phyloP scores from a whole-genome alignment of 2,797 vertebrate genomes.

The Argentina silus region DNA sequence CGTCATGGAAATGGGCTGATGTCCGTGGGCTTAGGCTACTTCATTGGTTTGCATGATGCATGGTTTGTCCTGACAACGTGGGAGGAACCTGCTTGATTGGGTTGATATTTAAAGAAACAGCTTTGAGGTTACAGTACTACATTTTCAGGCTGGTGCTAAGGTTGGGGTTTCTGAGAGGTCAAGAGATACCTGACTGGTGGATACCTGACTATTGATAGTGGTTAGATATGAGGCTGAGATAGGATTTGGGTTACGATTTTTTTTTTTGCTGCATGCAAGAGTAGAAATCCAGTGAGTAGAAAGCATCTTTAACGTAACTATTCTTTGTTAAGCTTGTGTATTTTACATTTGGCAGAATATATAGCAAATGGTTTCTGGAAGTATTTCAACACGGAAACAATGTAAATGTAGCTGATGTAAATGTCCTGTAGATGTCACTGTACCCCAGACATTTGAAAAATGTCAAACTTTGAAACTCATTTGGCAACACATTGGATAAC shows the following conservation, averaged over 20 bases:
- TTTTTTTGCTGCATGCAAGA: background rate
- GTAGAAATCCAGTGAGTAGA: background rate
- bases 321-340: background rate
- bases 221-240: background rate
- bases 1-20: constrained; percentile 30
- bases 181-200: background rate
- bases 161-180: background rate
- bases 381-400: background rate
- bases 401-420: constrained; percentile 5
- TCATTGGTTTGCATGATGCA: constrained; percentile 15
- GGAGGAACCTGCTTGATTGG: constrained; percentile 14
- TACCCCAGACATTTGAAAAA: background rate
- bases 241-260: background rate
- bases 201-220: background rate
- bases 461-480: background rate
- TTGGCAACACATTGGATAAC: background rate
- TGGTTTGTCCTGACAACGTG: background rate
- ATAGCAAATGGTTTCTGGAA: background rate
- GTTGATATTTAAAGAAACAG: background rate
- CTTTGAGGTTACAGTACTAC: background rate
- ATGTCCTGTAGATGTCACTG: background rate
- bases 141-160: background rate
- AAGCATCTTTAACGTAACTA: background rate
- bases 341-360: background rate
- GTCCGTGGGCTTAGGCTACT: constrained; percentile 22